Conservation (phyloP, 2,888 invertebrate genomes). For the Hecatera dysodea region DNA sequence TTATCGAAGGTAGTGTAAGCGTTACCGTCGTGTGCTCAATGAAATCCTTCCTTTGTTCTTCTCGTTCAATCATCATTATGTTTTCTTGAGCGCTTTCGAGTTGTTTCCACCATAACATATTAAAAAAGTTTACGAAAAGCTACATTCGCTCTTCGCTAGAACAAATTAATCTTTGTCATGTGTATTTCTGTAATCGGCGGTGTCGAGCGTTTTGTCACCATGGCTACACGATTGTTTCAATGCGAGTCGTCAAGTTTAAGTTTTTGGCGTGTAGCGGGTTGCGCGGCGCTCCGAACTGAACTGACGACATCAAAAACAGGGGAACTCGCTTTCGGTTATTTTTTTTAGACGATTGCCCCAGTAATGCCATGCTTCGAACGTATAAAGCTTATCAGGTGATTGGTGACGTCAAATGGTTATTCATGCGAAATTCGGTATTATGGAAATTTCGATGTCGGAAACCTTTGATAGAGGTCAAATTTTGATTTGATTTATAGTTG, state of each 20-base stretch:
- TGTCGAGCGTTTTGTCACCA: conserved; percentile 79
- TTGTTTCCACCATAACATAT: conserved; percentile 90
- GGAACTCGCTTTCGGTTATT: conserved; percentile 81
- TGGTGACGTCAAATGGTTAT: conserved; percentile 82
- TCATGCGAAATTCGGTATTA: conserved; percentile 73
- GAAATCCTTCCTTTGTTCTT: conserved; percentile 82
- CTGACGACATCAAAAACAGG: conserved; percentile 83
- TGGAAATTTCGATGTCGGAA: conserved; percentile 69
- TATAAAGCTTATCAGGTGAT: conserved; percentile 82
- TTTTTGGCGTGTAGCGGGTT: conserved; percentile 73
- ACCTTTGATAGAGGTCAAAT: conserved; percentile 68
- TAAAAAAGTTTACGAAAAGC: conserved; percentile 70
- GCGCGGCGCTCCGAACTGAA: conserved; percentile 82
- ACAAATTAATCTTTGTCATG: conserved; percentile 72
- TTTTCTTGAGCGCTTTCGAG: conserved; percentile 81
- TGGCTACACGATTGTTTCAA: conserved; percentile 80
- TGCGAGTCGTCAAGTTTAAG: conserved; percentile 68
- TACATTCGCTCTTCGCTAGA: conserved; percentile 72
- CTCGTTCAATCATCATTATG: conserved; percentile 85
- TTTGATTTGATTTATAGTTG: conserved; percentile 60
- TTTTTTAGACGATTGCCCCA: conserved; percentile 80
- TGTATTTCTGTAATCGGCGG: conserved; percentile 69
- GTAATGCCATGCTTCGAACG: conserved; percentile 81
- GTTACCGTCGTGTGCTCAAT: conserved; percentile 83
- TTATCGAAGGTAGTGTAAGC: conserved; percentile 80